These are phyloP conservation scores for Ascidia mentula DNA, from an alignment of 23 tunicate genomes.

Conservation along the genomic window DNA sequence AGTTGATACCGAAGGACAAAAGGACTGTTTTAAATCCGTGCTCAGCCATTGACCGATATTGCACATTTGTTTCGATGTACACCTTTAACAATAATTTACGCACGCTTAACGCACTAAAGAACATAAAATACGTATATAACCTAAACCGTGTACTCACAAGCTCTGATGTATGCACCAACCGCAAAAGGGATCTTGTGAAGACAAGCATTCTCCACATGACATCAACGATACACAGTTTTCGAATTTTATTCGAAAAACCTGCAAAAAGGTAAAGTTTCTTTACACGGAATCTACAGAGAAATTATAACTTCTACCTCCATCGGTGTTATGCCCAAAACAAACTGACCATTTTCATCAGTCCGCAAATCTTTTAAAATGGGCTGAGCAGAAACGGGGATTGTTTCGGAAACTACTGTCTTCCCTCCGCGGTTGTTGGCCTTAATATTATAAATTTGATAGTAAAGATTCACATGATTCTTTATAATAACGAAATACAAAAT, in stretches of 20 bases:
- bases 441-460: no score
- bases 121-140: no score
- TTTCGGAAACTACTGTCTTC: neutral
- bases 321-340: neutral
- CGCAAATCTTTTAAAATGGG: neutral
- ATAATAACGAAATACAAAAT: neutral
- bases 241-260: conserved; percentile 32
- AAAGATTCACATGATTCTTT: neutral
- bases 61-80: neutral
- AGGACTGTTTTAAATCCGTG: neutral
- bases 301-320: neutral
- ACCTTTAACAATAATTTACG: neutral
- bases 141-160: no score
- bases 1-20: neutral
- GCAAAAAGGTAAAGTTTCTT: neutral
- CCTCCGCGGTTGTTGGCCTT: neutral
- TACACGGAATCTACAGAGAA: neutral
- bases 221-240: conserved; percentile 33
- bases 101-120: no score
- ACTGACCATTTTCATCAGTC: neutral
- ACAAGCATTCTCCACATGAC: conserved; percentile 33
- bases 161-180: conserved; percentile 77
- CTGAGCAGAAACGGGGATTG: neutral
- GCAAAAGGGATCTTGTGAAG: conserved; percentile 65
- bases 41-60: neutral